These are phyloP conservation scores for Lochmaea crataegi DNA, from an alignment of 2,888 invertebrate species.

Conservation along the genomic window DNA sequence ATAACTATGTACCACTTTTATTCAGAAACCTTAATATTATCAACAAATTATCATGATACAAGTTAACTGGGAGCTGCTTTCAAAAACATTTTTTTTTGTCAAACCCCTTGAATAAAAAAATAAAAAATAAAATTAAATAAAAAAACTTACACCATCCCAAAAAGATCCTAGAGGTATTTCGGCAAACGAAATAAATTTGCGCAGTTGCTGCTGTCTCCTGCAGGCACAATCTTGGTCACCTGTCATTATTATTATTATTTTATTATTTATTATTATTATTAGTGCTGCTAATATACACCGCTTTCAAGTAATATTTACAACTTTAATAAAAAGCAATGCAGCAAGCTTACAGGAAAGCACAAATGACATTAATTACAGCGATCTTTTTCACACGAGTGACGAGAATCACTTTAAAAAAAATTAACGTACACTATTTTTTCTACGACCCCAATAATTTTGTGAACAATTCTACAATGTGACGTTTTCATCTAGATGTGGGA, in stretches of 20 bases:
- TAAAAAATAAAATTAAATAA: background rate
- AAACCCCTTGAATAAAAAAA: no score
- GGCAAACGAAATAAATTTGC: slow-evolving; percentile 58
- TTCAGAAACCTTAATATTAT: no score
- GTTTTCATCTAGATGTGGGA: no score
- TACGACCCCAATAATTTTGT: no score
- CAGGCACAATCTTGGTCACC: slow-evolving; percentile 4
- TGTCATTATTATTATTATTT: background rate
- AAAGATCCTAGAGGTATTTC: slow-evolving; percentile 63
- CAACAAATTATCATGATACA: background rate
- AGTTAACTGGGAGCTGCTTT: no score
- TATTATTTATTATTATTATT: background rate
- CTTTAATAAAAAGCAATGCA: background rate
- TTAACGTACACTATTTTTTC: no score
- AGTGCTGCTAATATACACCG: background rate
- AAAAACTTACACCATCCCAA: slow-evolving; percentile 56
- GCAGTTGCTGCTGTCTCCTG: background rate
- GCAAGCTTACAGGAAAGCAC: background rate
- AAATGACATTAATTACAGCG: background rate
- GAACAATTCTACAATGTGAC: no score
- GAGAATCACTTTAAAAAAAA: no score
- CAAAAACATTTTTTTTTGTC: no score
- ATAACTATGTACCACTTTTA: no score
- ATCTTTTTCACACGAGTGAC: no score
- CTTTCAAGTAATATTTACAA: background rate